phyloP scores from a whole-genome alignment of 2,888 invertebrate species.

The Trachelus stipa region DNA sequence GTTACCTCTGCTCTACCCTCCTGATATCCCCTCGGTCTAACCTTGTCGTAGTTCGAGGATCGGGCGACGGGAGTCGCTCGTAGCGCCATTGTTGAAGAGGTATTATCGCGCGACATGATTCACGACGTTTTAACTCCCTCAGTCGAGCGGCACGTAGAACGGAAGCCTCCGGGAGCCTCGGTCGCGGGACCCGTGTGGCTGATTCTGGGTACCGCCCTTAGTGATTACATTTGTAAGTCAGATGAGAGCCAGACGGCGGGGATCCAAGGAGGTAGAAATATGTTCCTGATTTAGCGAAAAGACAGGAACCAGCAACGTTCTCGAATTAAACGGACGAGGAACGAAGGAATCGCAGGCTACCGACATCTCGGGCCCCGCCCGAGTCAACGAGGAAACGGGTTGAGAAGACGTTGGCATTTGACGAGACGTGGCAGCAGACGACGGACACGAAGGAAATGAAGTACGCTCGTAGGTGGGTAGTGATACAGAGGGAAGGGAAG shows the following conservation, averaged over 20 bases:
- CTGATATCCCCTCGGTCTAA: too few species aligned
- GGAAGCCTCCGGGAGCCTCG: conserved; percentile 28
- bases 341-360: not conserved
- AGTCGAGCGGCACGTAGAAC: not conserved
- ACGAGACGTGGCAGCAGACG: not conserved
- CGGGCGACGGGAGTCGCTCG: not conserved
- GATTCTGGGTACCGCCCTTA: conserved; percentile 47
- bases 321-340: conserved; percentile 4
- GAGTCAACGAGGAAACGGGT: not conserved
- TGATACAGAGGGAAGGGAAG: not conserved
- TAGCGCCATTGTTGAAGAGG: not conserved
- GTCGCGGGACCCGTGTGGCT: conserved; percentile 30
- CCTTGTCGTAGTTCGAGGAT: not conserved
- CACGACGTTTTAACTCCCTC: not conserved
- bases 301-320: conserved; percentile 5
- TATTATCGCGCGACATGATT: not conserved
- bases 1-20: too few species aligned
- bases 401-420: not conserved
- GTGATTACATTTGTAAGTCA: conserved; percentile 63
- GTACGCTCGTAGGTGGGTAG: not conserved
- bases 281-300: conserved; percentile 21
- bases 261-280: conserved; percentile 16
- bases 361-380: too few species aligned
- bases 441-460: not conserved
- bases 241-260: conserved; percentile 47